Evolutionary conservation across 92 coral and sea anemone species (phyloP), one percentile per base, ranked within the genome.

Genomic region (Meandrina meandrites): DNA sequence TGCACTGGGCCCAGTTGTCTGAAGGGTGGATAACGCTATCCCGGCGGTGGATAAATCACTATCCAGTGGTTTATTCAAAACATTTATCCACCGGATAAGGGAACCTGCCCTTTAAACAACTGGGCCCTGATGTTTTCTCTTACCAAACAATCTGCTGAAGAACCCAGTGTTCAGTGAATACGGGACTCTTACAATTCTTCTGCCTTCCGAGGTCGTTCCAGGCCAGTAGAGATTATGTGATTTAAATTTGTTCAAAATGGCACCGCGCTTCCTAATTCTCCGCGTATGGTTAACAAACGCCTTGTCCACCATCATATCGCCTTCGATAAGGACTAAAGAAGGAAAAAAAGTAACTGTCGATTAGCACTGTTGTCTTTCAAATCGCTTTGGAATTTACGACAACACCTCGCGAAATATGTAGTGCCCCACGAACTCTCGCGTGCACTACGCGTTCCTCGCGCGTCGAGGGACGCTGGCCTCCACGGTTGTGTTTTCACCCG

Each of bases 281-380:
- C 64, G 40, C 10, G 76, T 22, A 8, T 45, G 19, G 45, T 34
- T 54, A 5, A 79, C 0, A 19, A 79, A 71, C 47, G 82, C 18
- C 36, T 47, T 27, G 15, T 89, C 89, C 12, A 89, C 85, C 89
- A 69, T 79, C 80, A 89, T 89, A 79, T 89, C 92, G 36, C 85
- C 89, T 56, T 89, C 89, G 37, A 89, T 36, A 8, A 89, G 60
- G 78, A 82, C 91, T 89, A 37, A 36, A 6, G 47, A 47, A 56
- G 68, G 14, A 69, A 27, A 53, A 84, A 48, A 37, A 45, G 4
- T 6, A 58, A 21, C 1, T 17, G 34, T 17, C 5, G 77, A 36
- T 19, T 72, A 34, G 27, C 16, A 72, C n/a, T 72, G 34, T 18
- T 21, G 24, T 64, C 14, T 64, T 27, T 62, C 2, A 57, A 18